Conservation (phyloP, 2,888 invertebrate genomes). For the Hypselothyrea guttata region DNA sequence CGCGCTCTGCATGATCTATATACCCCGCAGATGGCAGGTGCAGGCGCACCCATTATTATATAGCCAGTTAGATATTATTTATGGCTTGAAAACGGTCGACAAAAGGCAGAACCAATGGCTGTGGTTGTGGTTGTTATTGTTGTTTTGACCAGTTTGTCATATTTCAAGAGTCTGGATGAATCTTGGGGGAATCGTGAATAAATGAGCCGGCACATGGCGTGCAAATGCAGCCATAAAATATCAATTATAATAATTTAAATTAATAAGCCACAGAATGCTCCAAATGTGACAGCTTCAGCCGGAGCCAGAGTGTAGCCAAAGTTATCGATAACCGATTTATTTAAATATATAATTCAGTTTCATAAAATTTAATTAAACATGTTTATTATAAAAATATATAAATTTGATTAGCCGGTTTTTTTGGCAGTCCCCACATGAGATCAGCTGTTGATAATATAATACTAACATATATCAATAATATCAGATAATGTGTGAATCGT, state of each 20-base stretch:
- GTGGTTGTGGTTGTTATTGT: too few relatives aligned
- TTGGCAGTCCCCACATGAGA: too few relatives aligned
- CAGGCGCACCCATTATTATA: constrained; percentile 43
- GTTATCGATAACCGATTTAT: background rate
- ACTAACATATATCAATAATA: too few relatives aligned
- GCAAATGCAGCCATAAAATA: constrained; percentile 57
- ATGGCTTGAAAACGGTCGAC: constrained; percentile 39
- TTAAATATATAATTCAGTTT: background rate
- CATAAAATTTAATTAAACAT: background rate
- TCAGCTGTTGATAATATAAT: too few relatives aligned
- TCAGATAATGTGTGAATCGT: background rate
- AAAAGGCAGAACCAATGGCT: constrained; percentile 24
- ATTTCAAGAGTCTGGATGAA: constrained; percentile 11
- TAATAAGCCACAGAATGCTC: constrained; percentile 54
- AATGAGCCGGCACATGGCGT: constrained; percentile 29
- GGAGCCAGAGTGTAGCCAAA: background rate
- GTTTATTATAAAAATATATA: constrained; percentile 1
- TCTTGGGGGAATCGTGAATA: constrained; percentile 5
- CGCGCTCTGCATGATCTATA: too few relatives aligned
- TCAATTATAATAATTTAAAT: constrained; percentile 66
- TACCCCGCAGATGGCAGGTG: too few relatives aligned
- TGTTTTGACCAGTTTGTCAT: constrained; percentile 40
- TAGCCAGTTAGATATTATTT: constrained; percentile 64
- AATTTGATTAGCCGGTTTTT: too few relatives aligned
- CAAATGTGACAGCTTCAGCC: constrained; percentile 47